Evolutionary conservation across 2,113 vertebrate genomes (phyloP).

Genomic region (Cranoglanis bouderius): DNA sequence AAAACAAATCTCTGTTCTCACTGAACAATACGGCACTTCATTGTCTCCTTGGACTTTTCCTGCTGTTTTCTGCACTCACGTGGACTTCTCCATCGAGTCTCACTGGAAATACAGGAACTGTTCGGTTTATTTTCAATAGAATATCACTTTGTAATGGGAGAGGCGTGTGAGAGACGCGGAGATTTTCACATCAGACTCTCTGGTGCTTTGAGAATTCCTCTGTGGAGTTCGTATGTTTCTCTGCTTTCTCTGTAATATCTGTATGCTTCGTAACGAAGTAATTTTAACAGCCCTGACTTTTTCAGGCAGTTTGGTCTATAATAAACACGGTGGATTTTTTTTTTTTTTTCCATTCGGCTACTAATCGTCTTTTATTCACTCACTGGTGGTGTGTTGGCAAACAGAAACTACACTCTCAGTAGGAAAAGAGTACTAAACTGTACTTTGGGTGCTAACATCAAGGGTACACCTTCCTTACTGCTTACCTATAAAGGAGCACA

Average conservation of each 20-base stretch:
- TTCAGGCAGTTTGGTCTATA: slow-evolving; percentile 72
- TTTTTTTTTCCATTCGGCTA: neutral
- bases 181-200: slow-evolving; percentile 44
- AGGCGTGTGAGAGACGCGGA: neutral
- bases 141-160: neutral
- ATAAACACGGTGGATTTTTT: slow-evolving; percentile 67
- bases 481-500: neutral
- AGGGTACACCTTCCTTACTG: neutral
- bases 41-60: slow-evolving; percentile 13
- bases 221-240: slow-evolving; percentile 53
- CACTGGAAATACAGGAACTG: neutral
- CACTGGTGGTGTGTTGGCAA: neutral
- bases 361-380: neutral
- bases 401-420: neutral
- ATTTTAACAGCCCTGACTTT: slow-evolving; percentile 69
- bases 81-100: slow-evolving; percentile 15
- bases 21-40: slow-evolving; percentile 14
- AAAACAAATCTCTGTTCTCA: neutral
- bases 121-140: neutral
- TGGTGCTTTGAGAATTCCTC: slow-evolving; percentile 64
- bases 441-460: neutral
- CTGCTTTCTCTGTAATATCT: slow-evolving; percentile 56
- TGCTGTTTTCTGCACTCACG: neutral
- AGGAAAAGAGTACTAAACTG: too few species aligned
- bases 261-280: slow-evolving; percentile 78